These are phyloP conservation scores for Philopedon plagiatum DNA, from an alignment of 2,888 invertebrate genomes.

Conservation along the genomic window DNA sequence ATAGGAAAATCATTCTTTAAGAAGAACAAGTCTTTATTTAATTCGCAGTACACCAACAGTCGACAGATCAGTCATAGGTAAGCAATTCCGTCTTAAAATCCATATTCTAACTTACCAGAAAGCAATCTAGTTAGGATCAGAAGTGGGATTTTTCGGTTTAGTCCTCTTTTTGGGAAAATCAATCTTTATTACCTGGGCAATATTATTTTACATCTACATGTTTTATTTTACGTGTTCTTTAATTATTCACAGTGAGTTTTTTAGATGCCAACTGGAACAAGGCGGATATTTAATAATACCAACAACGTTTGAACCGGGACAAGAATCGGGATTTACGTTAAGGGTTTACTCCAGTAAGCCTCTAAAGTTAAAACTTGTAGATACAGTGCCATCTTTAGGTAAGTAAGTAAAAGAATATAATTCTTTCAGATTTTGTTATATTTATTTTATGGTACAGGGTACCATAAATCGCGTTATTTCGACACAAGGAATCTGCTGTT, in stretches of 20 bases:
- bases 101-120: too few relatives aligned
- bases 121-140: too few relatives aligned
- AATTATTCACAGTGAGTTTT: conserved; percentile 60
- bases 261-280: conserved; percentile 65
- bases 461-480: neutral
- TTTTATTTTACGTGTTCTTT: neutral
- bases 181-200: too few relatives aligned
- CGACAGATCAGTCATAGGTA: conserved; percentile 78
- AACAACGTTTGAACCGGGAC: conserved; percentile 91
- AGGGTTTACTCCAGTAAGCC: conserved; percentile 85
- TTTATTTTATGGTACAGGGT: too few relatives aligned
- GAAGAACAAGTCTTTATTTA: conserved; percentile 87
- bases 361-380: conserved; percentile 81
- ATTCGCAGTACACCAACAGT: conserved; percentile 93
- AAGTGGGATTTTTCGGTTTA: too few relatives aligned
- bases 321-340: conserved; percentile 90
- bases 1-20: conserved; percentile 86
- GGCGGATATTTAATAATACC: conserved; percentile 86
- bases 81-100: neutral
- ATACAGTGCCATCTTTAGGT: conserved; percentile 77
- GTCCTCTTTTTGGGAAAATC: too few relatives aligned
- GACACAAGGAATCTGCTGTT: too few relatives aligned
- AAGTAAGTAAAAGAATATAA: too few relatives aligned
- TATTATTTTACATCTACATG: conserved; percentile 7
- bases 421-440: too few relatives aligned